A percentile compares a stretch with the other conserved stretches of the same genome.
phyloP scores from a whole-genome alignment of 1,140 invertebrate genomes.

The Conus betulinus region DNA sequence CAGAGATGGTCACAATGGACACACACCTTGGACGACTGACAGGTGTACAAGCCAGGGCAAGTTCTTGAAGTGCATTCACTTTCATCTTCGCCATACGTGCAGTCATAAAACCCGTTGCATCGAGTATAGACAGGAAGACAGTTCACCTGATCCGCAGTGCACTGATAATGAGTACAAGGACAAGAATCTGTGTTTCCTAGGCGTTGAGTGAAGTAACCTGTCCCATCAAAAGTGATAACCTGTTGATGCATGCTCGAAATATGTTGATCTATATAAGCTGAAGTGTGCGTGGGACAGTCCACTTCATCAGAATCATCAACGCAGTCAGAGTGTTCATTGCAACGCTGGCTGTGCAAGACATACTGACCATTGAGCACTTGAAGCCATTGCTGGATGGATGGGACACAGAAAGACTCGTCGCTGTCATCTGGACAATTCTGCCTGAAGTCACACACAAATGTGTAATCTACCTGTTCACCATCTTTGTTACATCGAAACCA shows the following conservation, averaged over 20 bases:
- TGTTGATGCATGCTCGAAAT: background rate
- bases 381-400: no score
- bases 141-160: background rate
- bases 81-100: slow-evolving; percentile 34
- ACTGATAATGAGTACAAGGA: slow-evolving; percentile 28
- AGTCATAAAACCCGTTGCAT: slow-evolving; percentile 38
- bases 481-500: no score
- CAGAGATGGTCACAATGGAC: slow-evolving; percentile 33
- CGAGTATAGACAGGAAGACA: slow-evolving; percentile 34
- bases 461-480: no score
- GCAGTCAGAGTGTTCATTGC: no score
- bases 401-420: no score
- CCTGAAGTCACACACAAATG: no score
- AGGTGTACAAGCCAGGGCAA: slow-evolving; percentile 16
- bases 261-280: no score
- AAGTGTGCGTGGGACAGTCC: no score
- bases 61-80: background rate
- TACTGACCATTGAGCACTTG: no score
- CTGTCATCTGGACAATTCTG: no score
- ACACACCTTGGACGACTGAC: slow-evolving; percentile 25
- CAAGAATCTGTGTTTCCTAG: background rate
- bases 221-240: background rate
- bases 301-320: no score
- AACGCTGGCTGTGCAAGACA: no score
- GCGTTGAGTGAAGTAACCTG: background rate